These are phyloP conservation scores for Alfaro cultratus DNA, from an alignment of 2,797 vertebrate species.

Conservation along the genomic window DNA sequence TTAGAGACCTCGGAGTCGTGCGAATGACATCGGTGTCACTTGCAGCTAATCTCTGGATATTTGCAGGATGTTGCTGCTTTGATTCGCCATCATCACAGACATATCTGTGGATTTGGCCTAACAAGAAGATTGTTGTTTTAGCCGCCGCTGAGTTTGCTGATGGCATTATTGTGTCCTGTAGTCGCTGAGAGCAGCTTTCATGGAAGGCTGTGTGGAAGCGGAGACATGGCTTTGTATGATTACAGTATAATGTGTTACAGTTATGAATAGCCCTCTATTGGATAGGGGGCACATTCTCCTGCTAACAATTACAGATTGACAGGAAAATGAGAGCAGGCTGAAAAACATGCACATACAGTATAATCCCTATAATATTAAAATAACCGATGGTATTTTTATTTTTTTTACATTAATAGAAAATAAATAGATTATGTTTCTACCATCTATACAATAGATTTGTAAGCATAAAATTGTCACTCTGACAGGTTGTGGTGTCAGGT, in stretches of 20 bases:
- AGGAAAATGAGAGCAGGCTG: not conserved
- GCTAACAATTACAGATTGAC: slow-evolving; percentile 4
- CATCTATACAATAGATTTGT: not conserved
- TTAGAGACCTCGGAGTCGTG: slow-evolving; percentile 39
- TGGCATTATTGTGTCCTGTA: slow-evolving; percentile 56
- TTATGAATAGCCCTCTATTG: not conserved
- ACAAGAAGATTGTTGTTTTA: slow-evolving; percentile 73
- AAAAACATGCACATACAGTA: not conserved
- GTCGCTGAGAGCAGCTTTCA: slow-evolving; percentile 46
- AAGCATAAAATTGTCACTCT: not conserved
- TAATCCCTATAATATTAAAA: not conserved
- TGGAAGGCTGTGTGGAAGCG: slow-evolving; percentile 22
- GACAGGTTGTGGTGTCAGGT: not conserved
- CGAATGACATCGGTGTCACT: slow-evolving; percentile 68
- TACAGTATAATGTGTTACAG: slow-evolving; percentile 3
- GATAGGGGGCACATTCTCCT: slow-evolving; percentile 7
- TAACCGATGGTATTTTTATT: not conserved
- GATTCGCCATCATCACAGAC: slow-evolving; percentile 62
- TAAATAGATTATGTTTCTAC: not conserved
- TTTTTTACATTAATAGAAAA: not conserved
- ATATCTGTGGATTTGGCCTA: slow-evolving; percentile 62
- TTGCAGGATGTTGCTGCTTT: slow-evolving; percentile 71
- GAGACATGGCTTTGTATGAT: slow-evolving; percentile 24
- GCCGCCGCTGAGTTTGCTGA: slow-evolving; percentile 44
- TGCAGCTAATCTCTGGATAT: slow-evolving; percentile 71